A percentile compares a stretch with the other conserved stretches of the same genome.
Conservation (phyloP, 35 echinoderm and acorn worm genomes). For the Apostichopus parvimensis region DNA sequence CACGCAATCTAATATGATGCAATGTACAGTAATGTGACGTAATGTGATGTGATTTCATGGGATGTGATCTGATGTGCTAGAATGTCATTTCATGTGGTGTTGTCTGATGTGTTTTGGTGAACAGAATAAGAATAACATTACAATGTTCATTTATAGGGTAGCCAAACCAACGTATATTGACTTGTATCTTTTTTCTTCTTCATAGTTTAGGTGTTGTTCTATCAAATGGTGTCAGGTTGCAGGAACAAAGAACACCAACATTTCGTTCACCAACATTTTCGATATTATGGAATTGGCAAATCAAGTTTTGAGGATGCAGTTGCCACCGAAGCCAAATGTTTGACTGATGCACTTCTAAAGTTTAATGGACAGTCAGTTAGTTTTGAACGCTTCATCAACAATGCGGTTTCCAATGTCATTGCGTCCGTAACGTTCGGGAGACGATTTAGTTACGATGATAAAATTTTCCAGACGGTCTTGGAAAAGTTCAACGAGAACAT, state of each 20-base stretch:
- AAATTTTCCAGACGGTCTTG: slow-evolving; percentile 16
- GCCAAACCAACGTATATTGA: not conserved
- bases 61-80: too few species aligned
- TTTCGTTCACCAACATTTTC: slow-evolving; percentile 52
- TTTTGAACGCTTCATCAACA: not conserved
- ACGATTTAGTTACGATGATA: slow-evolving; percentile 57
- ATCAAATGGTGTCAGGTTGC: slow-evolving; percentile 61
- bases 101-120: too few species aligned
- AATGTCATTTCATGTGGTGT: too few species aligned
- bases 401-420: slow-evolving; percentile 64
- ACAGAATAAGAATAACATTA: too few species aligned
- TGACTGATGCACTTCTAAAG: slow-evolving; percentile 34
- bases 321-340: slow-evolving; percentile 42
- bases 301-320: slow-evolving; percentile 60
- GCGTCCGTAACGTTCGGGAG: slow-evolving; percentile 55
- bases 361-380: slow-evolving; percentile 10
- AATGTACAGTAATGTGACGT: too few species aligned
- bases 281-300: slow-evolving; percentile 63
- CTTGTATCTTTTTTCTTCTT: not conserved
- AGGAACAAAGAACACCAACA: slow-evolving; percentile 43
- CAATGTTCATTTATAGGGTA: too few species aligned
- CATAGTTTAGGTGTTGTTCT: slow-evolving; percentile 40
- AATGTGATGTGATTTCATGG: too few species aligned
- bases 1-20: too few species aligned
- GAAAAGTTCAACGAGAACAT: slow-evolving; percentile 8